phyloP scores from a whole-genome alignment of 2,888 invertebrate species.

The Tetragnatha montana region DNA sequence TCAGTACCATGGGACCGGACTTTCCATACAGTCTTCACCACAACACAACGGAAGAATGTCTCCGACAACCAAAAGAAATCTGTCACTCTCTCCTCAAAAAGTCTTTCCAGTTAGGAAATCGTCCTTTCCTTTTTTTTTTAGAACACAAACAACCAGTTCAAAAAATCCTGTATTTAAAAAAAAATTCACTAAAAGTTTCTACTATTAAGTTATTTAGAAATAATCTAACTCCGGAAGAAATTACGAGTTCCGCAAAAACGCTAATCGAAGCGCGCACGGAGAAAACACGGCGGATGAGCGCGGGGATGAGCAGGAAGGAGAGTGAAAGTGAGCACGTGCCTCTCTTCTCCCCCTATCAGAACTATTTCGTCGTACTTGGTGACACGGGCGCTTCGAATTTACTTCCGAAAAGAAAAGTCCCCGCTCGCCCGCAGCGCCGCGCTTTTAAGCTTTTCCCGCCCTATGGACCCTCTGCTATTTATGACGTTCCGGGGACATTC shows the following conservation, averaged over 20 bases:
- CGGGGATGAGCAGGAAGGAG: conserved; percentile 12
- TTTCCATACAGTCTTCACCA: conserved; percentile 37
- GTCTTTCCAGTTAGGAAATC: conserved; percentile 15
- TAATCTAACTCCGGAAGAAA: too few relatives aligned
- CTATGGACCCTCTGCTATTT: conserved; percentile 45
- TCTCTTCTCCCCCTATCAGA: conserved; percentile 27
- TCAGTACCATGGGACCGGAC: conserved; percentile 60
- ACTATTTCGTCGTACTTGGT: conserved; percentile 52
- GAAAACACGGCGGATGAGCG: too few relatives aligned
- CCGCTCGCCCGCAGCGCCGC: conserved; percentile 61
- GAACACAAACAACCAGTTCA: too few relatives aligned
- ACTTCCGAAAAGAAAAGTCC: conserved; percentile 64
- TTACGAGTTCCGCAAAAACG: too few relatives aligned
- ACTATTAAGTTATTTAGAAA: too few relatives aligned
- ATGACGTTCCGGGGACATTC: conserved; percentile 63
- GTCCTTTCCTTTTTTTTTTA: conserved; percentile 27
- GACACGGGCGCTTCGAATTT: conserved; percentile 56
- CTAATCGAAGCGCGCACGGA: too few relatives aligned
- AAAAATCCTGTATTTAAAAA: too few relatives aligned
- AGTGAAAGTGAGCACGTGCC: conserved; percentile 32
- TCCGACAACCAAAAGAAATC: not conserved
- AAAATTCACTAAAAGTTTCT: too few relatives aligned
- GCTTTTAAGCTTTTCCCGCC: conserved; percentile 67
- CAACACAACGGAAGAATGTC: not conserved
- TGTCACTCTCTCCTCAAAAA: conserved; percentile 6